Base-by-base conservation (phyloP, 2,113 vertebrate species). In the Apteryx owenii region DNA sequence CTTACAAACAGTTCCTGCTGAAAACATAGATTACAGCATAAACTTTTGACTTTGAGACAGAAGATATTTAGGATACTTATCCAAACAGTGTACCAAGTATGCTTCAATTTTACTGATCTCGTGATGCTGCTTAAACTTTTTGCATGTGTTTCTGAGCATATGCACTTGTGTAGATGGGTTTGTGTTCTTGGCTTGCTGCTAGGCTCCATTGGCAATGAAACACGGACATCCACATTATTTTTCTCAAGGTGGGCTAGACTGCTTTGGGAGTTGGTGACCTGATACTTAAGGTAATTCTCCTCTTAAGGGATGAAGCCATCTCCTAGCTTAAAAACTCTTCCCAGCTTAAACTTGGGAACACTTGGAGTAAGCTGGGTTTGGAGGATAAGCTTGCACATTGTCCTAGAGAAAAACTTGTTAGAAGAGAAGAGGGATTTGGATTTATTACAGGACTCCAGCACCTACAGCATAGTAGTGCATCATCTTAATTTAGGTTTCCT, bases 31-130 rank as follows among this genome's bases (percentile, higher is more conserved):
- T 58, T 53, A 46, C 50, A 42, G 8, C 3, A 1, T 13, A 36
- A 4, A 28, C 73, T 61, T 26, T 21, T 68, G 54, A 26, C 54
- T 79, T 62, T 11, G 53, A 33, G 83, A 10, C 29, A 29, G 28
- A 72, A 17, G 17, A 0, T 19, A 10, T 46, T 40, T 8, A 40
- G 19, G 54, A 17, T 48, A 6, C 0, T 0, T 62, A 51, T 58
- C 40, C 42, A 70, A 29, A n/a, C 19, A 31, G 29, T 12, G 3
- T 38, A 7, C 10, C 14, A 38, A 84, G 64, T 33, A 11, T 5
- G 22, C 61, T 58, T 3, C 33, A 21, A 17, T 46, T 42, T 16
- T 42, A 6, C 51, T 48, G 3, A 53, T 17, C 36, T 71, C 16
- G 9, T 38, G 19, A 13, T 3, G 40, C 42, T 64, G 10, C 75